These are phyloP conservation scores for Diadegma fenestrale DNA, from an alignment of 2,888 invertebrate species.

Conservation along the genomic window DNA sequence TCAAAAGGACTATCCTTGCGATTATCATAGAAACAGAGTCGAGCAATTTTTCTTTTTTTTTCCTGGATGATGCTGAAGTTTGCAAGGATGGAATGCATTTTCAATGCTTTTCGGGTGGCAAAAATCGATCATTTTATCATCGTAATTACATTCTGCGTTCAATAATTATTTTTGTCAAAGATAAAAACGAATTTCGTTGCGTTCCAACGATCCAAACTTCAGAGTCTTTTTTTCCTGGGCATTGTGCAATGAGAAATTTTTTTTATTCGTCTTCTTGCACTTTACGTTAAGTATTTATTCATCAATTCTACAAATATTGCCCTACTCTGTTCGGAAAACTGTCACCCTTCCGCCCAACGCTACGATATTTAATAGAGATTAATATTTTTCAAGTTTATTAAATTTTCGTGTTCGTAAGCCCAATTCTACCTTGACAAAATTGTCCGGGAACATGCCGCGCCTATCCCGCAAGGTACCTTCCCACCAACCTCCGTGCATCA, in stretches of 20 bases:
- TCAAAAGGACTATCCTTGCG: background rate
- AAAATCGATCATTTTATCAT: too few relatives aligned
- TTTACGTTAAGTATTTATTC: background rate
- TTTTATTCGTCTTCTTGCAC: background rate
- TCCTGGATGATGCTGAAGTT: too few relatives aligned
- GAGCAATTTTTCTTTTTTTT: background rate
- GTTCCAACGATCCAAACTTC: too few relatives aligned
- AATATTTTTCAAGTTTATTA: background rate
- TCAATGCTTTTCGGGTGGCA: too few relatives aligned
- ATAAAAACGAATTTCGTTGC: too few relatives aligned
- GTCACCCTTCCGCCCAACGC: background rate
- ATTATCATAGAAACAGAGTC: slow-evolving; percentile 12
- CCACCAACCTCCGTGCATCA: slow-evolving; percentile 95
- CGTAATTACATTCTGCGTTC: too few relatives aligned
- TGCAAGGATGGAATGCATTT: too few relatives aligned
- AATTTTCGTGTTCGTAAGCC: slow-evolving; percentile 48
- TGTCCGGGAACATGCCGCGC: slow-evolving; percentile 96
- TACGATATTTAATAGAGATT: background rate
- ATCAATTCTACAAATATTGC: background rate
- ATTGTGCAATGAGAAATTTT: background rate
- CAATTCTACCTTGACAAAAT: slow-evolving; percentile 91
- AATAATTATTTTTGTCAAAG: too few relatives aligned
- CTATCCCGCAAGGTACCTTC: slow-evolving; percentile 93
- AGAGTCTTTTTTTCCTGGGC: too few relatives aligned
- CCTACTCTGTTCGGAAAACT: background rate